Conservation (phyloP, 2,888 invertebrate species). For the Heterodera filipjevi region DNA sequence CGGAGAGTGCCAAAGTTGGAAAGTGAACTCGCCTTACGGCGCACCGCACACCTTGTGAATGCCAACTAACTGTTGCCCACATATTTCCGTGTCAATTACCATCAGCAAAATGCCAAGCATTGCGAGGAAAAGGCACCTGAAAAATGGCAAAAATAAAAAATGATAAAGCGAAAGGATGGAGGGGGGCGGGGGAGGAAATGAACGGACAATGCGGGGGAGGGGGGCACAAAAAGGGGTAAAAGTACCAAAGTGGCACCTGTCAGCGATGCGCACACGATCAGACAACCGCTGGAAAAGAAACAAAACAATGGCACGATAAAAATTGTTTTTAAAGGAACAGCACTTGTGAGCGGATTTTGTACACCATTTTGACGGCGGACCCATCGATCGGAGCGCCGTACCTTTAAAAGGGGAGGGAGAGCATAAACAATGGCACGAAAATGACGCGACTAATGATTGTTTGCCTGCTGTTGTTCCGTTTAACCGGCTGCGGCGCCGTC, state of each 20-base stretch:
- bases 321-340: not conserved
- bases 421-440: not conserved
- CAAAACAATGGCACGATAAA: not conserved
- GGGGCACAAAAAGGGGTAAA: conserved; percentile 24
- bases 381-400: conserved; percentile 63
- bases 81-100: conserved; percentile 61
- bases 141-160: not conserved
- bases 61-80: conserved; percentile 53
- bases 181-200: no score
- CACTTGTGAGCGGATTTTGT: conserved; percentile 57
- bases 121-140: conserved; percentile 27
- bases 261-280: conserved; percentile 51
- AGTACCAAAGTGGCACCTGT: no score
- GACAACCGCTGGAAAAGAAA: conserved; percentile 36
- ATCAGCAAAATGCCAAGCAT: conserved; percentile 52
- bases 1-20: not conserved
- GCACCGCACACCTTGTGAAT: conserved; percentile 44
- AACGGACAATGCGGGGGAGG: no score
- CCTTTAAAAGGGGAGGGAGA: conserved; percentile 43
- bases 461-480: conserved; percentile 34
- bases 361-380: conserved; percentile 62
- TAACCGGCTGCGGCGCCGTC: conserved; percentile 46
- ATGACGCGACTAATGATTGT: not conserved
- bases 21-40: not conserved
- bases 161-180: no score